Base-by-base conservation (phyloP, 2,113 vertebrate species). In the Etia nguti region DNA sequence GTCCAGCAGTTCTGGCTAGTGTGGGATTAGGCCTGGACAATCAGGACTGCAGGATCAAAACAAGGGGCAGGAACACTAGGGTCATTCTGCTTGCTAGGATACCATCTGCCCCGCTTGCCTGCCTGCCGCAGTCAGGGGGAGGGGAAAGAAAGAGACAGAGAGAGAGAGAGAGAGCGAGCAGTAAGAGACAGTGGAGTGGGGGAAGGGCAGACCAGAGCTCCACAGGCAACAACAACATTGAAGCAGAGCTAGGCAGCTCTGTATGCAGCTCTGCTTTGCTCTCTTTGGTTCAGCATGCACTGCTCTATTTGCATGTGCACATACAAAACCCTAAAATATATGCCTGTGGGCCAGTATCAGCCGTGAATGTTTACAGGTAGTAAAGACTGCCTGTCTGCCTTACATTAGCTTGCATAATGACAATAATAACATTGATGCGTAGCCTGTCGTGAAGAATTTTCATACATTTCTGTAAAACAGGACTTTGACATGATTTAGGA, bases 11-110 rank as follows among this genome's bases (percentile, higher is more conserved):
- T 97, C 94, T 88, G 96, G 94, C 94, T 95, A 97, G 96, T 97
- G 95, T 97, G 95, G 96, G 97, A 97, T 97, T 97, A 97, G 97
- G 95, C 89, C 96, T 95, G 97, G 97, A 97, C 97, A 97, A 97
- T 98, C 97, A 96, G 96, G 97, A 96, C 96, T 96, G 96, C 96
- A 94, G 96, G 97, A 97, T 97, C 97, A 97, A 96, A 97, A 97
- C 96, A 97, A 97, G 97, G 97, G 97, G 97, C 97, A 97, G 96
- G 96, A 97, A 97, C 96, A 96, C 96, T 94, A 96, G 97, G 97
- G 97, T 97, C 97, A 98, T 96, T 96, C 95, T 96, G 96, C 97
- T 97, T 97, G 97, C 97, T 96, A 96, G 95, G 96, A 97, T 97
- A 97, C 97, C 97, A 98, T 98, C 97, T 98, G 97, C 94, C 95